Evolutionary conservation across 2,888 invertebrate species (phyloP), one percentile per base, ranked within the genome.

Genomic region (Cosmia pyralina): DNA sequence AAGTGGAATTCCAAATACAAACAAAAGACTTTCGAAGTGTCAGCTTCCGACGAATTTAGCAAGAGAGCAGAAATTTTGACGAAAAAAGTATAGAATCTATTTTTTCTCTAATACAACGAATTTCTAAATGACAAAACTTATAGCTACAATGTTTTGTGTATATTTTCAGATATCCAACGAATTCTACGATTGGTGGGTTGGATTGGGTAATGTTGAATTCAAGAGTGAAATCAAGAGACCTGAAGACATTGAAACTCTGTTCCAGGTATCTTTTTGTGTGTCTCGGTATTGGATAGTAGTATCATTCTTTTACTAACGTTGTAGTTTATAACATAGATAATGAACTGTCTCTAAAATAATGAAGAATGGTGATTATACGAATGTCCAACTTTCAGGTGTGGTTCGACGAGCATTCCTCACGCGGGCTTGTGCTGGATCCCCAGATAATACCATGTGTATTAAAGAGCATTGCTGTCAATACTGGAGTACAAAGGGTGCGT

Each of bases 141-240:
- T 19, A 41, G 17, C 17, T 22, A 34, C 5, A 46, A 55, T 17
- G 0, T 15, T 68, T 53, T 34, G 15, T 67, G 17, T 75, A 3
- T 19, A 72, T 78, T 89, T 88, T 58, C 88, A 96, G 96, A 97
- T 97, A 78, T 96, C 96, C 10, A 90, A 91, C 72, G 96, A 97
- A 19, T 97, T 97, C 85, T 97, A 93, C 81, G 94, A 96, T 0
- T 97, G 97, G 97, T 94, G 97, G 92, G 91, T 93, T 22, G 90
- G 89, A 46, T 89, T 97, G 52, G 96, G 96, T 5, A 96, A 93
- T 64, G 90, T 94, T 1, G 94, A 96, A 75, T 95, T 94, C 80
- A 94, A 95, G 89, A 93, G 94, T 85, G 93, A 96, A 91, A 94
- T 95, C 72, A 90, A 94, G 91, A 85, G 96, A 86, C 96, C 96